Evolutionary conservation across 2,797 vertebrate species (phyloP).

Genomic region (Champsocephalus gunnari): DNA sequence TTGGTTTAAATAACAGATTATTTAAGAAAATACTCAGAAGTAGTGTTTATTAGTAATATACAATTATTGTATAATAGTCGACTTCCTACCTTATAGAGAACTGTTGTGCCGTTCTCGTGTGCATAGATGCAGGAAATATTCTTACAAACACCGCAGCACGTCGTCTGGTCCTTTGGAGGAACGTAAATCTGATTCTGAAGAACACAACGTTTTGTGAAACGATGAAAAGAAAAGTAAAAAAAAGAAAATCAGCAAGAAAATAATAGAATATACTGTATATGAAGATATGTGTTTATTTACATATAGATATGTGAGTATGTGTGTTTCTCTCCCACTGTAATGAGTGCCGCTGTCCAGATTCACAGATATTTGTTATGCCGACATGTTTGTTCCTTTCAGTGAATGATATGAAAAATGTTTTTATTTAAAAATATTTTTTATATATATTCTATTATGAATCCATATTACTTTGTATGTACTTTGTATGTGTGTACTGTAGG

Average conservation of each 20-base stretch:
- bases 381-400: no score
- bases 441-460: no score
- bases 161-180: conserved; percentile 89
- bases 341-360: background rate
- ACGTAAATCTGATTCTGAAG: conserved; percentile 94
- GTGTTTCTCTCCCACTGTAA: background rate
- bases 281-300: no score
- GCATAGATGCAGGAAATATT: conserved; percentile 92
- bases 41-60: background rate
- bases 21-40: background rate
- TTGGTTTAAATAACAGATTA: background rate
- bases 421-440: no score
- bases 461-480: no score
- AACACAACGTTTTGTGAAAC: conserved; percentile 19
- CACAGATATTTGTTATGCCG: background rate
- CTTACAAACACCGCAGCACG: conserved; percentile 93
- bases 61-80: background rate
- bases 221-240: background rate
- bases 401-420: no score
- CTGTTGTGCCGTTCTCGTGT: conserved; percentile 89
- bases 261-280: background rate
- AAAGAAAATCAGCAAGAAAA: background rate
- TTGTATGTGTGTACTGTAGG: background rate
- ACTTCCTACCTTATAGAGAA: conserved; percentile 87
- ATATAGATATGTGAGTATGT: background rate